Evolutionary conservation across 2,888 invertebrate genomes (phyloP), one percentile per base, ranked within the genome.

Genomic region (Loripinus fragilis): DNA sequence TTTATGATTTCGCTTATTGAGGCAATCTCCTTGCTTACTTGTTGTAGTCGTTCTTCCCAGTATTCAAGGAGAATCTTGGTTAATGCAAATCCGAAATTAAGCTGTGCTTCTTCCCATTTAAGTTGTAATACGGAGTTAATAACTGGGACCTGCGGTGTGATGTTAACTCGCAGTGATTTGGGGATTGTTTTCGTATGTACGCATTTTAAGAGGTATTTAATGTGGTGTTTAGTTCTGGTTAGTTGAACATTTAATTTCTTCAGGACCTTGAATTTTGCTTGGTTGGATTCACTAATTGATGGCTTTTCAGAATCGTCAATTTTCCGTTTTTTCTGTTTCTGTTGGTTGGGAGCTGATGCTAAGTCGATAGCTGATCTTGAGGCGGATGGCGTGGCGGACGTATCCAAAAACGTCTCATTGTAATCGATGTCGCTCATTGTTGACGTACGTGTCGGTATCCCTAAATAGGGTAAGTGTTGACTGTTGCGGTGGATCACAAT

Each of bases 91-190:
- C 55, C 55, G 20, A 55, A 55, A 7, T 25, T 5, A 7, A 28
- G 55, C 28, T 55, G 55, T 55, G 55, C 55, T 55, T 55, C 55
- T 25, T 55, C 55, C 55, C 55, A 55, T 55, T 17, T 23, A 28
- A 55, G 55, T 55, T 55, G 55, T 8, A 25, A 28, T 25, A 28
- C 23, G 2, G 55, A 55, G 30, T 55, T 55, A 28, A 55, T 28
- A 7, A 55, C 55, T 2, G 55, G 55, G 55, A 55, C 55, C 17
- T 55, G 55, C 17, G 55, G 55, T 5, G 55, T 55, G 2, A 55
- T 7, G 55, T 55, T 55, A 8, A 55, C 55, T 28, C 55, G 7
- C 17, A 55, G 28, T 3, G 55, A 55, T 28, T 55, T 55, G 10
- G 55, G 55, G 25, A 55, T 55, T 25, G 55, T 12, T 55, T 55